These are phyloP conservation scores for Catocala fraxini DNA, from an alignment of 2,888 invertebrate genomes.

Conservation along the genomic window DNA sequence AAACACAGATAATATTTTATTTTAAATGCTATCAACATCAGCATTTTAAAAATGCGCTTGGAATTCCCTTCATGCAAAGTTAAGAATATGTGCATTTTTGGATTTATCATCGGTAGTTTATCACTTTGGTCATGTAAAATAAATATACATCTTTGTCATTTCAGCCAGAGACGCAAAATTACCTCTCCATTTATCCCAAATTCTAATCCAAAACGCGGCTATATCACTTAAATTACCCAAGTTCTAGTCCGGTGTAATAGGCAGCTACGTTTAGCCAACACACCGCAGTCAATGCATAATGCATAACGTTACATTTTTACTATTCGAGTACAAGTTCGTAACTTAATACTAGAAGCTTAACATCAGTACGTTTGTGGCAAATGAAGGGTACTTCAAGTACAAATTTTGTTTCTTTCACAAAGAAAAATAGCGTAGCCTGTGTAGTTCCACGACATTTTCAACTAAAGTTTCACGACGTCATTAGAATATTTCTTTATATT, in stretches of 20 bases:
- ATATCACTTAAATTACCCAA: background rate
- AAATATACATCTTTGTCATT: too few relatives aligned
- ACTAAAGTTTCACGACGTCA: too few relatives aligned
- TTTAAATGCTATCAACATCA: too few relatives aligned
- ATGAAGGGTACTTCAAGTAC: slow-evolving; percentile 5
- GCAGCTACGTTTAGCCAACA: slow-evolving; percentile 46
- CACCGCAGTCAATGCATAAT: slow-evolving; percentile 61
- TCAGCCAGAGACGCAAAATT: too few relatives aligned
- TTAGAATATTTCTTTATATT: too few relatives aligned
- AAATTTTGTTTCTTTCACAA: slow-evolving; percentile 5
- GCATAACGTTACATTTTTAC: slow-evolving; percentile 67
- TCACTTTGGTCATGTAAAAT: too few relatives aligned
- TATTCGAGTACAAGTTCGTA: slow-evolving; percentile 37
- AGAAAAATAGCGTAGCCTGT: background rate
- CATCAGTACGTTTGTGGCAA: slow-evolving; percentile 11
- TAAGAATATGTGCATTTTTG: too few relatives aligned
- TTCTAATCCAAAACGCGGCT: slow-evolving; percentile 7
- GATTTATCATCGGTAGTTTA: too few relatives aligned
- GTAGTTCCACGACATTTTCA: too few relatives aligned
- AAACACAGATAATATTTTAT: too few relatives aligned
- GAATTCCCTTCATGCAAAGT: too few relatives aligned
- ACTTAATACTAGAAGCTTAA: slow-evolving; percentile 59
- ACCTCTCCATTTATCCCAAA: background rate
- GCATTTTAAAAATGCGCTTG: too few relatives aligned
- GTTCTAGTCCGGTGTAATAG: slow-evolving; percentile 40